Conservation (phyloP, 1,140 invertebrate genomes). For the Drosophila sp. region DNA sequence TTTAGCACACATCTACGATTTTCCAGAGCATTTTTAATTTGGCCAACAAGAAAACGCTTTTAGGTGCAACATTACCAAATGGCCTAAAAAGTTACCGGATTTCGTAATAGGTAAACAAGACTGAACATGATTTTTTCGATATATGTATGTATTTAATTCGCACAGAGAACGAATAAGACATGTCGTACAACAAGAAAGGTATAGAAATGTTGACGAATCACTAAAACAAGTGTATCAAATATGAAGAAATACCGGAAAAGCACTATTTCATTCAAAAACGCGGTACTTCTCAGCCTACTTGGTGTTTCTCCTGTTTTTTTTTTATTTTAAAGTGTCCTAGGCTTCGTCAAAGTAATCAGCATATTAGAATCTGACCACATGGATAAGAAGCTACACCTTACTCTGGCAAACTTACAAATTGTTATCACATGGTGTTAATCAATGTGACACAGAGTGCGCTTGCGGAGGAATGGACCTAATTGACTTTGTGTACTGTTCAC, state of each 20-base stretch:
- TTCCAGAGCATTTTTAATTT: conserved; percentile 54
- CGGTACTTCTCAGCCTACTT: no score
- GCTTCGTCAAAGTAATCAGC: conserved; percentile 58
- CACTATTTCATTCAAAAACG: no score
- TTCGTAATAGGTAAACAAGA: no score
- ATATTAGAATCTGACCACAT: conserved; percentile 33
- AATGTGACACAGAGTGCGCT: conserved; percentile 76
- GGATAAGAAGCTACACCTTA: conserved; percentile 62
- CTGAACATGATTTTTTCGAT: no score
- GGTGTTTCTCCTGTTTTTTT: no score
- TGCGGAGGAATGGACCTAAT: conserved; percentile 25
- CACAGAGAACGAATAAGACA: no score
- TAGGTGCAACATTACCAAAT: conserved; percentile 11
- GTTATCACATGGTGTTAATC: conserved; percentile 58
- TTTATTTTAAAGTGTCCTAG: conserved; percentile 32
- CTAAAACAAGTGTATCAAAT: no score
- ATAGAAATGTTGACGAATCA: no score
- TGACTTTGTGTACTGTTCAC: conserved; percentile 20
- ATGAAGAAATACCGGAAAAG: no score
- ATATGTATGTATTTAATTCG: no score
- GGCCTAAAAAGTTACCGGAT: no score
- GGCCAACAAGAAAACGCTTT: conserved; percentile 30
- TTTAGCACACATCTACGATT: conserved; percentile 75
- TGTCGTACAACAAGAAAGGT: no score
- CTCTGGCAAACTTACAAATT: conserved; percentile 74